These are phyloP conservation scores for Dolichoris vasculosae DNA, from an alignment of 1,140 invertebrate genomes.

Conservation along the genomic window DNA sequence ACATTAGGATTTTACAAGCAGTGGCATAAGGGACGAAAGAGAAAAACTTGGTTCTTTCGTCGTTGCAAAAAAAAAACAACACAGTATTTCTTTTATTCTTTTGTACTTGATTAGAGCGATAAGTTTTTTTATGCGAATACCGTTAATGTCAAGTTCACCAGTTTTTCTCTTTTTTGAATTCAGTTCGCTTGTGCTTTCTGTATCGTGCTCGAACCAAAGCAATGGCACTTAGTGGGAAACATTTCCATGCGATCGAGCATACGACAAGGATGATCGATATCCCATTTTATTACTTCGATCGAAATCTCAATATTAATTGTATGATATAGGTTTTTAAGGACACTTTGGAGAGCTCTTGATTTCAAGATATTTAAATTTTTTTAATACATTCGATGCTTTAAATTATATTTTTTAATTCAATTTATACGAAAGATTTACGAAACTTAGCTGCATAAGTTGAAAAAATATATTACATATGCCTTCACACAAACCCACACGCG, in stretches of 20 bases:
- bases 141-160: background rate
- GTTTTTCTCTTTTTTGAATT: slow-evolving; percentile 37
- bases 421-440: background rate
- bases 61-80: background rate
- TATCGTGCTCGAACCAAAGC: slow-evolving; percentile 44
- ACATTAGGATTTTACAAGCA: slow-evolving; percentile 5
- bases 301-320: slow-evolving; percentile 47
- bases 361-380: slow-evolving; percentile 21
- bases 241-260: slow-evolving; percentile 21
- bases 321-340: slow-evolving; percentile 34
- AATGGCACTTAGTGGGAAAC: slow-evolving; percentile 10
- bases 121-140: background rate
- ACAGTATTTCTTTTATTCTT: background rate
- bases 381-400: background rate
- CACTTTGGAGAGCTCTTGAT: background rate
- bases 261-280: slow-evolving; percentile 37
- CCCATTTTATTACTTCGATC: slow-evolving; percentile 31
- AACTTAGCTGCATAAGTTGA: no score
- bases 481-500: no score
- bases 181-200: background rate
- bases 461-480: no score
- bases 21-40: slow-evolving; percentile 33
- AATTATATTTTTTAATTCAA: background rate
- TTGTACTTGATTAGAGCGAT: background rate
- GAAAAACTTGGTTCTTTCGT: slow-evolving; percentile 14